Evolutionary conservation across 1,140 invertebrate species (phyloP), one percentile per base, ranked within the genome.

Genomic region (Zaprionus davidi): DNA sequence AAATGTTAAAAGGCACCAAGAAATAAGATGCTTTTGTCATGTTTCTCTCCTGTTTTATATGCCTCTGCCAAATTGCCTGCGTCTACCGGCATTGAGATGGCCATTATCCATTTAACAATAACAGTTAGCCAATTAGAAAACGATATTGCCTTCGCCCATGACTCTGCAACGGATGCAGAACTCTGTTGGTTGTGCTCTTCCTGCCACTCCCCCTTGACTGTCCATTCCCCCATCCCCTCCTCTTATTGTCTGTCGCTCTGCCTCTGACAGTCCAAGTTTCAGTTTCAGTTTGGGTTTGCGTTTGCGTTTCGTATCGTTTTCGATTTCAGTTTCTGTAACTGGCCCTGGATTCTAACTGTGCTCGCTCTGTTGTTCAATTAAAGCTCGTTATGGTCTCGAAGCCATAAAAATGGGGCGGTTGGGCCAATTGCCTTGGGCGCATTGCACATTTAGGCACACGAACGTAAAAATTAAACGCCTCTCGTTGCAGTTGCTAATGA

Each of bases 361-460:
- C 13, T n/a, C n/a, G 12, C 22, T 31, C 24, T 79, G 76, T 71
- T 44, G 84, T 87, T 90, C 78, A 87, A 87, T 90, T 87, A 90
- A 82, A 78, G 71, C 71, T 81, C 78, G 84, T 87, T 90, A 84
- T 68, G 69, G 74, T 58, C 81, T 84, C 78, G 81, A 84, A 78
- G 81, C 85, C 85, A 88, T 90, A 84, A 90, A 90, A 88, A 68
- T 79, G 68, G n/a, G 71, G 53, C 22, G 60, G 49, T 26, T 31
- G 28, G 28, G 28, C 60, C 81, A 49, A 73, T 80, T 79, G 76
- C 26, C 58, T 73, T 65, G 17, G 44, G 44, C 31, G 68, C 41
- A 81, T 76, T 87, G 84, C 84, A 90, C 85, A 90, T 88, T 90
- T 90, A 84, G 84, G 84, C 85, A 81, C 62, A 88, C 55, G 81